Base-by-base conservation (phyloP, 2,113 vertebrate species). In the Thinocorus orbignyianus region DNA sequence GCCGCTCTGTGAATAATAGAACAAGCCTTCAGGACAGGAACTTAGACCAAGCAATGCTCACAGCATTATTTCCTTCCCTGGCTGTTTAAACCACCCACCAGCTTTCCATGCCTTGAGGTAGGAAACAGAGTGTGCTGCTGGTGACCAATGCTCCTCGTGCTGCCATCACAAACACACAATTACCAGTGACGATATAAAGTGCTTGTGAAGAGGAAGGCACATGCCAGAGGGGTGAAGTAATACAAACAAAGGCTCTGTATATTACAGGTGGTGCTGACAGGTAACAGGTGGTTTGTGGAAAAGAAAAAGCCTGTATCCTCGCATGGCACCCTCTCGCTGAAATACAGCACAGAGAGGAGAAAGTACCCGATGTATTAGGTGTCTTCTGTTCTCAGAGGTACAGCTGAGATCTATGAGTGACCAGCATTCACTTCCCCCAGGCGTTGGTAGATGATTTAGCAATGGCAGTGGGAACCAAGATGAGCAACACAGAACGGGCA, bases 21-120 rank as follows among this genome's bases (percentile, higher is more conserved):
- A 79, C 44, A 87, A 87, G 94, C 96, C 96, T 92, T 87, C 81
- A 72, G 94, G 93, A 95, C 95, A 96, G 96, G 96, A 97, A 93
- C 91, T 95, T 4, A 71, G 94, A 26, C 46, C 25, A 1, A 49
- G 93, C 17, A 37, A 60, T 1, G 86, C 91, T 95, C 93, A 4
- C 73, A 93, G 95, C 80, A 25, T 84, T 92, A 84, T 97, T 97
- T 95, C 95, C 95, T 95, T 88, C 70, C 44, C 77, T 60, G 77
- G 55, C 48, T 92, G 76, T 52, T 60, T 68, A 92, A 92, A 37
- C 88, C 94, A 89, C 91, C 95, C 95, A 86, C 55, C 69, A 60
- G 73, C 81, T 95, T 95, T 95, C 96, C 94, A 33, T 87, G 96
- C 93, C 96, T 91, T 28, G 81, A 81, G 96, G 95, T 87, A 64